Base-by-base conservation (phyloP, 2,888 invertebrate species). In the Chrysolina americana region DNA sequence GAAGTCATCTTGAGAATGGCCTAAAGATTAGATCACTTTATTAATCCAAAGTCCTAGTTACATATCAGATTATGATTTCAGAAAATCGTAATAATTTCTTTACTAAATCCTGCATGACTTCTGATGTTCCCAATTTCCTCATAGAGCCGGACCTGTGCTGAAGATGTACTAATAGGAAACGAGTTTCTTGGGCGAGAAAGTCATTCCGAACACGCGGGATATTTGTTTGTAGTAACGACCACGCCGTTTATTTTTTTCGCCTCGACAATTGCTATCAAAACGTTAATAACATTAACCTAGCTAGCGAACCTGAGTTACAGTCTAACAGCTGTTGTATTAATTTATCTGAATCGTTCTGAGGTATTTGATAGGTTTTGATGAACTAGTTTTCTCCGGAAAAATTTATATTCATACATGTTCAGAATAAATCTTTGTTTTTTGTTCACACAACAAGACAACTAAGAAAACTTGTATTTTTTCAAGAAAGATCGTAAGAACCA, bases 151-250 rank as follows among this genome's bases (percentile, higher is more conserved):
- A 15, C 36, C 66, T 66, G 66, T 50, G 50, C 50, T 50, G 66
- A 66, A 66, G 66, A 66, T 48, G 65, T 47, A 47, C 65, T 48
- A 65, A 66, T 36, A 66, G 50, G 17, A 50, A 66, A 66, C 66
- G 19, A 48, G 66, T 66, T 65, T 66, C 48, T 59, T 28, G 59
- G 6, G 28, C 50, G 36, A 66, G 66, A 66, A 66, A 66, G 66
- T 66, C 50, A 50, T 21, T 50, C 36, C 59, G 59, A 59, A 59
- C 36, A 11, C 36, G n/a, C n/a, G 8, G 28, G 28, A 59, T 59
- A n/a, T 59, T 59, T 59, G 23, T 59, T 6, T 59, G 53, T 3
- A 53, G 19, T 11, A 53, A 36, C 59, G 59, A 36, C 59, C 59
- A 59, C n/a, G 59, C 36, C n/a, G 36, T 28, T 59, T 36, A 28